Evolutionary conservation across 2,888 invertebrate genomes (phyloP), one percentile per base, ranked within the genome.

Genomic region (Eupeodes luniger): DNA sequence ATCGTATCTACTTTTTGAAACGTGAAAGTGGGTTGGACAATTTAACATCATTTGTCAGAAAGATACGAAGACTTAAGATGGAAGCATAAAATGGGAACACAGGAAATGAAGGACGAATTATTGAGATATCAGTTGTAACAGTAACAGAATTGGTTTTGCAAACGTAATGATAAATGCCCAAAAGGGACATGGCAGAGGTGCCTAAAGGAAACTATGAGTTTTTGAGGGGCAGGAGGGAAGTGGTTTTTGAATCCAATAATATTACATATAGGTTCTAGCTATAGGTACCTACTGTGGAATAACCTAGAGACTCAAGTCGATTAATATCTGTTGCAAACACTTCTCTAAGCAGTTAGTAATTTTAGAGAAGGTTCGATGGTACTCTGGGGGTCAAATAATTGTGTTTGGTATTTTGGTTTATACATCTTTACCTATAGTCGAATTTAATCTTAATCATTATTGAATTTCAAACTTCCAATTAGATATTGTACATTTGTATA

Each of bases 31-130:
- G 87, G 84, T 87, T 87, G 84, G 77, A 84, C 83, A 87, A 87
- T 83, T 87, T 87, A 87, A 84, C 87, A 87, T 87, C 87, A 87
- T 87, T 87, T 87, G 83, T 87, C 87, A 87, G 69, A 83, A 51
- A 44, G 53, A 62, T 34, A 62, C 72, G 16, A 40, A 69, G 36
- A 57, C 78, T 59, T 62, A 79, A 76, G 75, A 51, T 67, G 66
- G 66, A 61, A 61, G 53, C 40, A 7, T 40, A 67, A 62, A 67
- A 67, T 51, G 67, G 49, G 67, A 75, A 80, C 44, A 67, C 61
- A 55, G 36, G 53, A 78, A 78, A 61, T 44, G 55, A 53, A 78
- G 64, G 85, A 81, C 85, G 87, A 87, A 83, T 84, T 83, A 87
- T 87, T 87, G 77, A 87, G 87, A 87, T 87, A 87, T 87, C 87